Conservation (phyloP, 1,140 invertebrate genomes). For the Drosophila pandora region DNA sequence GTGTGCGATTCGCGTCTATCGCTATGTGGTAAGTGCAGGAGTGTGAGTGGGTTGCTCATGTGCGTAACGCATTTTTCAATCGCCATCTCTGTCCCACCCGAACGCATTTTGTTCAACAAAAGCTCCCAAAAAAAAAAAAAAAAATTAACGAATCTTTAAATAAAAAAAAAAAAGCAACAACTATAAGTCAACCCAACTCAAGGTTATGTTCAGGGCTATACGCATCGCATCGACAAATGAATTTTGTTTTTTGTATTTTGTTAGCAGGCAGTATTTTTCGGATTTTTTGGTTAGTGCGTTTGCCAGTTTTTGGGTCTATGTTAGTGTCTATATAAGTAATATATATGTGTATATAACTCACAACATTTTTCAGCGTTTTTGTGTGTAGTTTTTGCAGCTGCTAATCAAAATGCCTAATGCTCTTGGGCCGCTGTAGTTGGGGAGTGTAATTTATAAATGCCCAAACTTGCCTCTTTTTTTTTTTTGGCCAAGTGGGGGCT, state of each 20-base stretch:
- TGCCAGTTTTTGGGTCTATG: constrained; percentile 30
- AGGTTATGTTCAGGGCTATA: constrained; percentile 83
- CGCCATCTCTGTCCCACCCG: constrained; percentile 49
- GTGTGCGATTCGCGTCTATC: constrained; percentile 26
- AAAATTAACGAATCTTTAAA: constrained; percentile 80
- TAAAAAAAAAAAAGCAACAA: constrained; percentile 49
- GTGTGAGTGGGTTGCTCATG: constrained; percentile 40
- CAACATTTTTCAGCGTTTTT: constrained; percentile 25
- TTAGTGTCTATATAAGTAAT: not conserved
- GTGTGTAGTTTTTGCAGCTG: constrained; percentile 68
- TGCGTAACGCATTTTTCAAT: constrained; percentile 75
- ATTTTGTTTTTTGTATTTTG: constrained; percentile 40
- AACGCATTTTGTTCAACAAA: constrained; percentile 68
- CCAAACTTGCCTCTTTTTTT: constrained; percentile 38
- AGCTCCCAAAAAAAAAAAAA: constrained; percentile 55
- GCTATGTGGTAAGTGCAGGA: constrained; percentile 4
- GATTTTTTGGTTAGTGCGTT: constrained; percentile 68
- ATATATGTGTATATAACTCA: not conserved
- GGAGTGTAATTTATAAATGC: constrained; percentile 74
- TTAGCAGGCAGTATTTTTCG: constrained; percentile 12
- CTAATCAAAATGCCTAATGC: constrained; percentile 78
- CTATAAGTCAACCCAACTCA: constrained; percentile 56
- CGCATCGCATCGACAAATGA: constrained; percentile 78
- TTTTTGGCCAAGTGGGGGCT: not conserved
- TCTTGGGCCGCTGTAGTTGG: constrained; percentile 50